A percentile compares a stretch with the other conserved stretches of the same genome.
These are phyloP conservation scores for Gymnocypris eckloni DNA, from an alignment of 2,797 vertebrate species.

Conservation along the genomic window DNA sequence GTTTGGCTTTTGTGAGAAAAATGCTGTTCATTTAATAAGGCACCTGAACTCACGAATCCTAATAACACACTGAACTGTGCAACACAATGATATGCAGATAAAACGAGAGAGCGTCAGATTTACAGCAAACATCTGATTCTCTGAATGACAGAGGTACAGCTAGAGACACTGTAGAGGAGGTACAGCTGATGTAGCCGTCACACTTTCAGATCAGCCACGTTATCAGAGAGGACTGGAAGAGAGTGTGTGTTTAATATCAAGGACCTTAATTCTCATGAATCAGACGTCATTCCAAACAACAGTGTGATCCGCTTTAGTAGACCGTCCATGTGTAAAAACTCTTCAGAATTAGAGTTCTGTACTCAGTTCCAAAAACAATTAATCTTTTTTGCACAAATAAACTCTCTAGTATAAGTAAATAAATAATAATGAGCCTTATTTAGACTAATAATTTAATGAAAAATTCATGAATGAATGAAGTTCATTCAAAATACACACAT, in stretches of 20 bases:
- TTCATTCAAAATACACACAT: neutral
- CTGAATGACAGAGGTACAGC: constrained; percentile 16
- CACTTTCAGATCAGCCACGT: constrained; percentile 45
- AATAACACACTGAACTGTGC: neutral
- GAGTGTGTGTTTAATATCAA: constrained; percentile 46
- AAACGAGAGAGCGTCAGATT: constrained; percentile 7
- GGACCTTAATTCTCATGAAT: constrained; percentile 37
- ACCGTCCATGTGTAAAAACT: neutral
- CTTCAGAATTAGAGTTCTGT: neutral
- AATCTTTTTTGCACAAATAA: neutral
- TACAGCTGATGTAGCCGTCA: constrained; percentile 26
- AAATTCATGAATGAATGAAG: neutral
- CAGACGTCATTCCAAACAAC: constrained; percentile 5
- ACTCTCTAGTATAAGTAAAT: neutral
- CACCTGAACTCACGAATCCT: constrained; percentile 28
- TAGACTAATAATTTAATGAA: neutral
- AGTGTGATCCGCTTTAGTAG: neutral
- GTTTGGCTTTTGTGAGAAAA: constrained; percentile 25
- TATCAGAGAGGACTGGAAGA: constrained; percentile 52
- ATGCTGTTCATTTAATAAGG: constrained; percentile 3
- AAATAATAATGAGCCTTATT: neutral
- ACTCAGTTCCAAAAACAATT: neutral
- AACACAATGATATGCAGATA: neutral
- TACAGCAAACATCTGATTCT: constrained; percentile 35
- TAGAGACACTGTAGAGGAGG: neutral